Evolutionary conservation across 2,888 invertebrate species (phyloP).

Genomic region (Tipula confusa): DNA sequence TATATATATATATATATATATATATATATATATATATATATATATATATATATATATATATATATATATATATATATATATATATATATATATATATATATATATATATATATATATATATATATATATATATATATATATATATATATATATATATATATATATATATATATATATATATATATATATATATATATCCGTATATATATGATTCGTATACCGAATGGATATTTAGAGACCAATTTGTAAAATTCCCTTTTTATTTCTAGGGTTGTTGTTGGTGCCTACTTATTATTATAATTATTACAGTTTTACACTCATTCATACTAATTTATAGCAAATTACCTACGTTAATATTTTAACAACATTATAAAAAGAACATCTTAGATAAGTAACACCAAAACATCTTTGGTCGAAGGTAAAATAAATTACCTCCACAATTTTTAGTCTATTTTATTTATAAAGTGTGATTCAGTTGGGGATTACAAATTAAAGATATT

Average conservation of each 20-base stretch:
- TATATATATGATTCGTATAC: not conserved
- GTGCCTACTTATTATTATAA: not conserved
- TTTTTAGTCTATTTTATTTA: not conserved
- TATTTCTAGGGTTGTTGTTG: not conserved
- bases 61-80: not conserved
- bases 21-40: not conserved
- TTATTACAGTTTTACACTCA: conserved; percentile 20
- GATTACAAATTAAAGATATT: too few species aligned
- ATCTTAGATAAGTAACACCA: not conserved
- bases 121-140: not conserved
- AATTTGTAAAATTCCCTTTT: not conserved
- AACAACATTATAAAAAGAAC: not conserved
- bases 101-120: not conserved
- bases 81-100: not conserved
- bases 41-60: not conserved
- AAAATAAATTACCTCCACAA: not conserved
- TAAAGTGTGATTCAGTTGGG: too few species aligned
- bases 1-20: not conserved
- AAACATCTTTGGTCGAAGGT: not conserved
- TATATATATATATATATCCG: not conserved
- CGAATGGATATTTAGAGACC: not conserved
- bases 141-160: not conserved
- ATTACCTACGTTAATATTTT: conserved; percentile 5
- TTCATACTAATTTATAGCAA: conserved; percentile 12
- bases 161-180: not conserved